Evolutionary conservation across 2,888 invertebrate species (phyloP), one percentile per base, ranked within the genome.

Genomic region (Lamellibrachia satsuma): DNA sequence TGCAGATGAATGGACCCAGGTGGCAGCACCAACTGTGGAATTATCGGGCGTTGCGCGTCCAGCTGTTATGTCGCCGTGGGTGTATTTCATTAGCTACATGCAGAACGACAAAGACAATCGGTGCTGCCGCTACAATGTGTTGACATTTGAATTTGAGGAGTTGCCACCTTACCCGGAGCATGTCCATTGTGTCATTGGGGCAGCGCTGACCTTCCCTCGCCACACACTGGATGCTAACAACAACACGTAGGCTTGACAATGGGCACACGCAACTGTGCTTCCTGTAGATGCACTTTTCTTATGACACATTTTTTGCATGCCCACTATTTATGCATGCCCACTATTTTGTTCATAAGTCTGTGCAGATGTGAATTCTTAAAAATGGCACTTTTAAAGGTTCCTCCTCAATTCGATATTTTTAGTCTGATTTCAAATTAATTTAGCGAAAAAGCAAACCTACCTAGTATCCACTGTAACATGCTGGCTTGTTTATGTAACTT

Each of bases 151-250:
- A 90, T 22, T 22, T 9, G 93, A 93, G 90, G 91, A 91, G 39
- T 75, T 93, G 15, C 91, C 93, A n/a, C 60, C 39, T 2, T 93
- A 92, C 60, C 93, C 93, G 2, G 93, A 92, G 11, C 52, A 92
- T 27, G 93, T 93, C 9, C 93, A 93, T 92, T 93, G 93, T 90
- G 93, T 93, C 60, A 92, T 93, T 8, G 92, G 93, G 7, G 92
- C 92, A 8, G 27, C 92, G 11, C 93, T 93, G 39, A 57, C 93
- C 15, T 93, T 93, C 15, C 93, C 93, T 9, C 52, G 91, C 22
- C 90, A 90, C 52, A 15, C 90, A 9, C 90, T 93, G 4, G 91
- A 90, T 8, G 93, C 93, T 90, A 75, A 90, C 52, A 93, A 93
- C 91, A 93, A 93, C 60, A 93, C 75, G 22, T 75, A 75, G 75